These are phyloP conservation scores for Cricetomys ansorgei DNA, from an alignment of 2,113 vertebrate species.

Conservation along the genomic window DNA sequence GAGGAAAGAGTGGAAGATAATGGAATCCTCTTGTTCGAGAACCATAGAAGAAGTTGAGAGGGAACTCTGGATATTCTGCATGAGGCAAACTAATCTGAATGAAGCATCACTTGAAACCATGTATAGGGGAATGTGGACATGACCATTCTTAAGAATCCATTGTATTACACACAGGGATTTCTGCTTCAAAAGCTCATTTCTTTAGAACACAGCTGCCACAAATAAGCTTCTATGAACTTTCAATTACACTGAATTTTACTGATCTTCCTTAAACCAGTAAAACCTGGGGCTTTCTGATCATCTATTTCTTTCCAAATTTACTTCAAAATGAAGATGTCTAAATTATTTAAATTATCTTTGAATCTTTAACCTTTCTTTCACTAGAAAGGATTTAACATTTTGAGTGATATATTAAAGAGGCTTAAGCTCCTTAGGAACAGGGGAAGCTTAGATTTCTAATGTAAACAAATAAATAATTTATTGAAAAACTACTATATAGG, in stretches of 20 bases:
- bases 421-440: not conserved
- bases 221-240: not conserved
- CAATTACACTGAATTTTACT: not conserved
- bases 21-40: slow-evolving; percentile 58
- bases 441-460: not conserved
- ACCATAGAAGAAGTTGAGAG: not conserved
- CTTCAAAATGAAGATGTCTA: not conserved
- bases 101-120: not conserved
- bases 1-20: slow-evolving; percentile 37
- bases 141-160: not conserved
- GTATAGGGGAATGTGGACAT: not conserved
- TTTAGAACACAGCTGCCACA: slow-evolving; percentile 49
- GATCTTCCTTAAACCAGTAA: not conserved
- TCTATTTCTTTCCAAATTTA: not conserved
- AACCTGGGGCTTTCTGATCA: not conserved
- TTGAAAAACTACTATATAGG: not conserved
- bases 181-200: not conserved
- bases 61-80: slow-evolving; percentile 27
- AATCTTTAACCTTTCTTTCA: not conserved
- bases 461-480: not conserved
- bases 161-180: not conserved
- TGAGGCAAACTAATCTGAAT: not conserved
- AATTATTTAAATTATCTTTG: not conserved
- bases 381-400: not conserved
- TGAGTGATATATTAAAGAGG: not conserved